Conservation (phyloP, 2,113 vertebrate species). For the Embiotoca jacksoni region DNA sequence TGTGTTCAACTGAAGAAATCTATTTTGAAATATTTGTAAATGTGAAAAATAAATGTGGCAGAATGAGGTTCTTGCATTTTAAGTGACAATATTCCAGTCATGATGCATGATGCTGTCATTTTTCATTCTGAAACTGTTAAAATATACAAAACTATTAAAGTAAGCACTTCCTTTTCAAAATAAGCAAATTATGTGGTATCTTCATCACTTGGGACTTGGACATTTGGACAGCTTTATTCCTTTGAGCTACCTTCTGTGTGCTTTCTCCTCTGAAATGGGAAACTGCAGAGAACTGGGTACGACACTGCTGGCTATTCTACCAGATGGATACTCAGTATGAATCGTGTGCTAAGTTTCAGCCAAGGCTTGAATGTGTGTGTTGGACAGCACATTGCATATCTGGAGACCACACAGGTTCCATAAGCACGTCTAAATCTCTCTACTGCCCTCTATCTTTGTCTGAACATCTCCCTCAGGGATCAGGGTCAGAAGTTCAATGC, state of each 20-base stretch:
- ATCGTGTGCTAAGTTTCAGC: slow-evolving; percentile 80
- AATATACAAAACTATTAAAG: slow-evolving; percentile 76
- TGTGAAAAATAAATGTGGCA: slow-evolving; percentile 39
- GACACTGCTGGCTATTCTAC: slow-evolving; percentile 81
- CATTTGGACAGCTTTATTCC: slow-evolving; percentile 75
- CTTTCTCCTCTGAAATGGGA: slow-evolving; percentile 71
- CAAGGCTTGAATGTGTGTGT: slow-evolving; percentile 83
- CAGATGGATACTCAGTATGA: slow-evolving; percentile 84
- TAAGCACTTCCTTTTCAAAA: slow-evolving; percentile 78
- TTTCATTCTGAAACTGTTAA: slow-evolving; percentile 78
- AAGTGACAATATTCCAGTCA: slow-evolving; percentile 61
- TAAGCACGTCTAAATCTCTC: slow-evolving; percentile 91
- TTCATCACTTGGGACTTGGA: slow-evolving; percentile 62
- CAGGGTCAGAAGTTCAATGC: slow-evolving; percentile 94
- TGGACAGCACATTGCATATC: slow-evolving; percentile 89
- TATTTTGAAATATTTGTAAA: slow-evolving; percentile 37
- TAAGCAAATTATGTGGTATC: slow-evolving; percentile 71
- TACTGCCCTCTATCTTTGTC: slow-evolving; percentile 93
- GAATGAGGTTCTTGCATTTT: slow-evolving; percentile 62
- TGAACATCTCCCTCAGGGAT: slow-evolving; percentile 91
- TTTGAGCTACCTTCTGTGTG: slow-evolving; percentile 60
- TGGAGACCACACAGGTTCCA: slow-evolving; percentile 96
- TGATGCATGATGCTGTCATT: slow-evolving; percentile 63
- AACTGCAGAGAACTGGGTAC: slow-evolving; percentile 67
- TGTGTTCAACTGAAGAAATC: slow-evolving; percentile 16